phyloP scores from a whole-genome alignment of 2,797 vertebrate species.

The Arctocebus calabarensis region DNA sequence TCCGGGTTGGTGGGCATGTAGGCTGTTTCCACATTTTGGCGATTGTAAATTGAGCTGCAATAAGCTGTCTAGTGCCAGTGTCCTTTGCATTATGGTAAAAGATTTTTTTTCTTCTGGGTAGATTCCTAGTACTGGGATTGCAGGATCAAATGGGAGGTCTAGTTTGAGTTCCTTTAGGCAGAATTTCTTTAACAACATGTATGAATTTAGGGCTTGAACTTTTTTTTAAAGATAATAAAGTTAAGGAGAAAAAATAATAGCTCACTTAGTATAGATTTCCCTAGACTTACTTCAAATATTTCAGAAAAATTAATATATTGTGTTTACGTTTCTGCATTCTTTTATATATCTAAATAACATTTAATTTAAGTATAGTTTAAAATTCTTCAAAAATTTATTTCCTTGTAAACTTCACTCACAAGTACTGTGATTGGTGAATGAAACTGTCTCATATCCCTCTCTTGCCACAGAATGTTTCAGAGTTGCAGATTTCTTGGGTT shows the following conservation, averaged over 20 bases:
- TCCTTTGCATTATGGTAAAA: too few species aligned
- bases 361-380: slow-evolving; percentile 15
- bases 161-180: too few species aligned
- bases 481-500: background rate
- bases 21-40: too few species aligned
- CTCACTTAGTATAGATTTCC: background rate
- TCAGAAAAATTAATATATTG: slow-evolving; percentile 1
- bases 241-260: slow-evolving; percentile 54
- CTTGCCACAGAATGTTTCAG: background rate
- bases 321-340: slow-evolving; percentile 8
- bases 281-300: background rate
- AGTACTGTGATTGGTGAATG: background rate
- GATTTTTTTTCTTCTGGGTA: too few species aligned
- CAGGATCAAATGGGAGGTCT: too few species aligned
- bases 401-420: background rate
- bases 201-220: background rate
- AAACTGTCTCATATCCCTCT: background rate
- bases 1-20: too few species aligned
- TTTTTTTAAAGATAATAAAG: background rate
- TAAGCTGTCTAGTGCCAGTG: too few species aligned
- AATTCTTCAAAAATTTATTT: slow-evolving; percentile 41
- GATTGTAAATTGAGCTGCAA: too few species aligned
- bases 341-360: slow-evolving; percentile 35
- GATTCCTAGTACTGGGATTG: too few species aligned
- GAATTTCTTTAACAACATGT: too few species aligned